These are phyloP conservation scores for Maconellicoccus hirsutus DNA, from an alignment of 1,140 invertebrate genomes.

Conservation along the genomic window DNA sequence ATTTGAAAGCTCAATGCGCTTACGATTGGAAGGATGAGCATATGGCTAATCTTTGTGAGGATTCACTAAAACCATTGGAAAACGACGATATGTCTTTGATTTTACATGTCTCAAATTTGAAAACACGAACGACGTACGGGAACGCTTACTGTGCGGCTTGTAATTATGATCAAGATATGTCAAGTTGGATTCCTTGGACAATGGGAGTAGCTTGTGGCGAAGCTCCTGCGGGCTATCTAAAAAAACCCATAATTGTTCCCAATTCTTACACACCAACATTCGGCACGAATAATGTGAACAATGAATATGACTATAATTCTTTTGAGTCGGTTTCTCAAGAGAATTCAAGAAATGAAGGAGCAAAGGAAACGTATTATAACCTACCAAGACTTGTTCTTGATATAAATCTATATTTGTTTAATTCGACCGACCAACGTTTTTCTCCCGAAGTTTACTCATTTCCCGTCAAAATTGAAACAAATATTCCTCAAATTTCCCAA, in stretches of 20 bases:
- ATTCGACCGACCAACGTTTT: background rate
- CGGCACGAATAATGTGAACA: background rate
- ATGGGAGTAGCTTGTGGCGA: background rate
- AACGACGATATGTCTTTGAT: conserved; percentile 35
- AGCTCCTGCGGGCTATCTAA: background rate
- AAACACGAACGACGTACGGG: conserved; percentile 40
- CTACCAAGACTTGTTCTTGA: background rate
- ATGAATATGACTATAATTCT: background rate
- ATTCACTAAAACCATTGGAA: conserved; percentile 28
- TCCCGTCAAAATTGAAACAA: background rate
- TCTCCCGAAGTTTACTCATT: background rate
- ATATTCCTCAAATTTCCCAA: background rate
- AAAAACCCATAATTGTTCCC: background rate
- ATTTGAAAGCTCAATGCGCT: conserved; percentile 39
- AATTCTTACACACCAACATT: background rate
- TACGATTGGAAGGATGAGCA: conserved; percentile 34
- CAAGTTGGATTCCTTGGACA: background rate
- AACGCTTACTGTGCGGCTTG: conserved; percentile 46
- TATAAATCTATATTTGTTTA: background rate
- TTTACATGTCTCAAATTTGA: conserved; percentile 38
- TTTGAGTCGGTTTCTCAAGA: background rate
- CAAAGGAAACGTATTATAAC: background rate
- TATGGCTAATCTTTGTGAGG: conserved; percentile 29
- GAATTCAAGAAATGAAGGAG: background rate
- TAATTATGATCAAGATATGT: conserved; percentile 34